Conservation (phyloP, 2,888 invertebrate genomes). For the Lordiphosa andalusiaca region DNA sequence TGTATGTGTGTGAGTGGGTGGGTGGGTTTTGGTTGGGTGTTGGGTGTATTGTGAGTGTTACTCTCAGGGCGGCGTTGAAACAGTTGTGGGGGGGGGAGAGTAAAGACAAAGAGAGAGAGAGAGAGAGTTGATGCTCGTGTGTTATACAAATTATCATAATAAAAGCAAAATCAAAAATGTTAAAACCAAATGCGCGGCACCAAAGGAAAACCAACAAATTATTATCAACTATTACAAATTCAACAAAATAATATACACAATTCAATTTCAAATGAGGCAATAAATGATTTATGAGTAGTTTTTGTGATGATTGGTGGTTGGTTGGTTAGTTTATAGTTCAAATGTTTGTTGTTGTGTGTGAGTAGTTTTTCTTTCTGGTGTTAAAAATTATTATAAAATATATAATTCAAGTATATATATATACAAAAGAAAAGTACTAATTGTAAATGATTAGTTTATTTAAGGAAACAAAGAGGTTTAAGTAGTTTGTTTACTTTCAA, state of each 20-base stretch:
- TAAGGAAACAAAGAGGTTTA: constrained; percentile 50
- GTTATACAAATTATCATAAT: constrained; percentile 34
- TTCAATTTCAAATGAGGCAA: no score
- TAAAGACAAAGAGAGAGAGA: background rate
- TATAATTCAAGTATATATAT: constrained; percentile 8
- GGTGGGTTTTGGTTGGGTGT: constrained; percentile 2
- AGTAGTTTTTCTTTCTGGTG: constrained; percentile 25
- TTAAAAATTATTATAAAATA: constrained; percentile 38
- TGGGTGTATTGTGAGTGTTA: background rate
- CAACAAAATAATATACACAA: no score
- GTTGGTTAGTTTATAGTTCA: no score
- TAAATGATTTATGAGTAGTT: no score
- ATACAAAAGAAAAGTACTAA: constrained; percentile 45
- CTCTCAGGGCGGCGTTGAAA: background rate
- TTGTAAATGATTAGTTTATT: constrained; percentile 50
- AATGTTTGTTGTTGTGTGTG: constrained; percentile 9
- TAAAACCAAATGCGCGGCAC: constrained; percentile 13
- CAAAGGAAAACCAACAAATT: constrained; percentile 24
- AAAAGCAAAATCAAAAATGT: constrained; percentile 4
- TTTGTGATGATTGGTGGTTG: constrained; percentile 13
- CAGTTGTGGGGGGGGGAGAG: background rate
- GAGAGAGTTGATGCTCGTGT: constrained; percentile 19
- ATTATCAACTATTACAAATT: constrained; percentile 34
- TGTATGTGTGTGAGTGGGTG: constrained; percentile 3
- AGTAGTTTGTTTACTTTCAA: constrained; percentile 71